These are phyloP conservation scores for Lepidothrix coronata DNA, from an alignment of 2,113 vertebrate genomes.

Conservation along the genomic window DNA sequence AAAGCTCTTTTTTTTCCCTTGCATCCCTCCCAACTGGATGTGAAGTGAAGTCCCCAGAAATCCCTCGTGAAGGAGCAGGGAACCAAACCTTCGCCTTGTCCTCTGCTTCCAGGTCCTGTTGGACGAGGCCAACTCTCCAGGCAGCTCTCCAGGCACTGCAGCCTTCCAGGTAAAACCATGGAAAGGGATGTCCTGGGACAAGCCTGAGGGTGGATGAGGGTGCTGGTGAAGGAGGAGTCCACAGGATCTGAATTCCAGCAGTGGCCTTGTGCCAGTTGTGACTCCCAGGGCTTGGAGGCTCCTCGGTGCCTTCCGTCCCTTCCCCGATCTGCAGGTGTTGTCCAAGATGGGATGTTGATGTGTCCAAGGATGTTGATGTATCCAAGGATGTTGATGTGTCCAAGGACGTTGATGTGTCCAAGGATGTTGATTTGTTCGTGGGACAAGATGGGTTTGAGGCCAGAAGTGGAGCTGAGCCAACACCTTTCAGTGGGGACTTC, in stretches of 20 bases:
- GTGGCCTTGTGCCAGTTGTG: accelerated
- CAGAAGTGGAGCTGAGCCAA: neutral
- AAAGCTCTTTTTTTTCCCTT: accelerated
- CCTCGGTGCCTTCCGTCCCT: accelerated
- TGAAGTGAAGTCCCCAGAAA: neutral
- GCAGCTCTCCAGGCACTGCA: constrained; percentile 32
- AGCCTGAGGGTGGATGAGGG: neutral
- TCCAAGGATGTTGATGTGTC: too few species aligned
- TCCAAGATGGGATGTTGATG: too few species aligned
- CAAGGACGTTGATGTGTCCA: accelerated
- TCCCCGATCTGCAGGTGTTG: accelerated
- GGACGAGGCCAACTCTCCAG: neutral
- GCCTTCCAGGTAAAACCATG: constrained; percentile 53
- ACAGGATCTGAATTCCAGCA: neutral
- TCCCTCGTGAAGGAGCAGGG: accelerated
- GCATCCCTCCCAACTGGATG: too few species aligned
- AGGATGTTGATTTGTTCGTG: accelerated
- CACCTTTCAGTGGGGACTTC: neutral
- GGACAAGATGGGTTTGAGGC: neutral
- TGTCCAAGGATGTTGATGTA: too few species aligned
- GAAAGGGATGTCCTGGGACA: neutral
- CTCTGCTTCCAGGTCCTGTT: constrained; percentile 22
- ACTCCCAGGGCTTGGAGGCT: neutral
- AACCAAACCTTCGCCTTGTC: neutral
- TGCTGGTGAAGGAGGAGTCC: accelerated